Evolutionary conservation across 2,888 invertebrate genomes (phyloP).

Genomic region (Melikaiella ostensackeni): DNA sequence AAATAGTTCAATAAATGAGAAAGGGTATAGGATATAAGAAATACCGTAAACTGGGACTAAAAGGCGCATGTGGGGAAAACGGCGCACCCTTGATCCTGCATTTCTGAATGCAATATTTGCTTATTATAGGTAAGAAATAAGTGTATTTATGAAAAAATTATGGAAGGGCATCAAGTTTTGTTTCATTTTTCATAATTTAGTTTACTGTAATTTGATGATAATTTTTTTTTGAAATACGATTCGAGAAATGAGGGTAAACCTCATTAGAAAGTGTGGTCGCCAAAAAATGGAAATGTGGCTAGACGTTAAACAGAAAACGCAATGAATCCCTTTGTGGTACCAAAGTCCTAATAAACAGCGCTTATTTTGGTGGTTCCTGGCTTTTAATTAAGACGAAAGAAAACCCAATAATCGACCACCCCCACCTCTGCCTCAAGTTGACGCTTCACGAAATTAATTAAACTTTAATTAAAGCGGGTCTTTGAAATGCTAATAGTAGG

Average conservation of each 20-base stretch:
- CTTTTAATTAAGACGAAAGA: constrained; percentile 76
- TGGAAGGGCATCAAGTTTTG: too few relatives aligned
- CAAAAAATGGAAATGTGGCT: constrained; percentile 7
- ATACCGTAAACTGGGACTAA: too few relatives aligned
- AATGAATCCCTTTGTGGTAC: constrained; percentile 56
- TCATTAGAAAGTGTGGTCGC: neutral
- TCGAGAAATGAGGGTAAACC: neutral
- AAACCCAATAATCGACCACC: constrained; percentile 71
- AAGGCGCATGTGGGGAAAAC: too few relatives aligned
- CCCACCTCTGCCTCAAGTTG: constrained; percentile 56
- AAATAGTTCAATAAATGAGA: too few relatives aligned
- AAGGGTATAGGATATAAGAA: too few relatives aligned
- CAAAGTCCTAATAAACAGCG: constrained; percentile 61
- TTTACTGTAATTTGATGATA: neutral
- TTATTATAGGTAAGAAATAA: too few relatives aligned
- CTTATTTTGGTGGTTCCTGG: constrained; percentile 63
- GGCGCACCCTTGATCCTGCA: too few relatives aligned
- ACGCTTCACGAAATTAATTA: constrained; percentile 75
- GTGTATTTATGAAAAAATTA: too few relatives aligned
- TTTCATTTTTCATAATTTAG: neutral
- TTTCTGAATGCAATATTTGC: too few relatives aligned
- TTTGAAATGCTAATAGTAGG: constrained; percentile 77
- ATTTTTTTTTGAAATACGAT: neutral
- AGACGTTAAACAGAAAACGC: constrained; percentile 47
- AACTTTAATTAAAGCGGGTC: constrained; percentile 76